These are phyloP conservation scores for Chaenogobius annularis DNA, from an alignment of 2,113 vertebrate genomes.

Conservation along the genomic window DNA sequence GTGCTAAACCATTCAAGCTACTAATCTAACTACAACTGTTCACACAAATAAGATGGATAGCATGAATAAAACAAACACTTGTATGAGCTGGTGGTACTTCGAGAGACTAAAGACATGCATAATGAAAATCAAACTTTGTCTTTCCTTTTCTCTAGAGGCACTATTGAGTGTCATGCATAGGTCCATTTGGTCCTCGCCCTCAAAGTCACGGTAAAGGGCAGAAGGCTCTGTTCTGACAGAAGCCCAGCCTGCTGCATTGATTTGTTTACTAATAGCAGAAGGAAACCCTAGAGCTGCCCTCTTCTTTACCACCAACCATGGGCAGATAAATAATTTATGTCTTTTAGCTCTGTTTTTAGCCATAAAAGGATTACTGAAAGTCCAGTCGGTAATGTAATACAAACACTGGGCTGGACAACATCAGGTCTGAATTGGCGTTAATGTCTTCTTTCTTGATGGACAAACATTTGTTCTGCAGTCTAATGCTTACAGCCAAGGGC, in stretches of 20 bases:
- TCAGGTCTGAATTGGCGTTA: constrained; percentile 35
- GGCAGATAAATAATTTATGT: constrained; percentile 80
- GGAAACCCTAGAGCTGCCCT: constrained; percentile 76
- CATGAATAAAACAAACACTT: constrained; percentile 53
- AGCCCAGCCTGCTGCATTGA: constrained; percentile 77
- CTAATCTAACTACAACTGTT: constrained; percentile 58
- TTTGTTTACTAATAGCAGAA: constrained; percentile 83
- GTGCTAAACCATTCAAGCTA: constrained; percentile 50
- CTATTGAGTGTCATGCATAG: constrained; percentile 45
- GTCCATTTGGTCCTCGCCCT: constrained; percentile 48
- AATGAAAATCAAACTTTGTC: constrained; percentile 28
- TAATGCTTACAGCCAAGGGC: not conserved
- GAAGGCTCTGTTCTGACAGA: constrained; percentile 68
- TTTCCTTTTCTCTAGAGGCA: constrained; percentile 26
- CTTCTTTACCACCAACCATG: constrained; percentile 72
- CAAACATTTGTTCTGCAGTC: not conserved
- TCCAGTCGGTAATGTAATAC: constrained; percentile 72
- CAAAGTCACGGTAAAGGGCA: constrained; percentile 74
- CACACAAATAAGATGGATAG: constrained; percentile 59
- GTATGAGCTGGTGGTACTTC: constrained; percentile 22
- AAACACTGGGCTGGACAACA: constrained; percentile 49
- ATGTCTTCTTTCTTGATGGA: constrained; percentile 3
- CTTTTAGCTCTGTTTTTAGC: constrained; percentile 75
- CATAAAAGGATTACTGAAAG: constrained; percentile 76
- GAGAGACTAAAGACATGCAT: constrained; percentile 20